Conservation (phyloP, 2,113 vertebrate genomes). For the Myotis lucifugus region DNA sequence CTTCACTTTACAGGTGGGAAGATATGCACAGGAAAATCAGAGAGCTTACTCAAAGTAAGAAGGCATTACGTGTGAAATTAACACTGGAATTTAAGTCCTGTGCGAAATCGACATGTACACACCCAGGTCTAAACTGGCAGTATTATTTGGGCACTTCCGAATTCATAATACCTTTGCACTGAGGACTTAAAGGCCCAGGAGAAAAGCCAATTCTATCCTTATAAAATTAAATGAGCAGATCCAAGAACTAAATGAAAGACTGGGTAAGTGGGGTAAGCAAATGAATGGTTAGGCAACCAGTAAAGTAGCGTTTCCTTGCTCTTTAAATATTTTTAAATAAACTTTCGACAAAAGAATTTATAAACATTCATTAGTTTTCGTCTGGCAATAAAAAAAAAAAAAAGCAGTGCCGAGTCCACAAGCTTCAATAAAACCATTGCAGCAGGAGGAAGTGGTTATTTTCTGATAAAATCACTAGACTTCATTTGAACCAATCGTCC, state of each 20-base stretch:
- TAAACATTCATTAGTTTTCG: conserved; percentile 12
- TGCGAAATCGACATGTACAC: neutral
- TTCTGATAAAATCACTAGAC: neutral
- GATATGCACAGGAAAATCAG: neutral
- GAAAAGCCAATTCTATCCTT: neutral
- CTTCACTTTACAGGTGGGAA: conserved; percentile 2
- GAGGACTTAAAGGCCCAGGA: neutral
- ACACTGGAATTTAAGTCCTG: neutral
- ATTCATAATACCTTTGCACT: neutral
- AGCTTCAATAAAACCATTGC: neutral
- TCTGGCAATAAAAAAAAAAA: neutral
- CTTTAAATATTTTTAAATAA: conserved; percentile 33
- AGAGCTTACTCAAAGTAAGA: neutral
- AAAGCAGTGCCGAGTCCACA: neutral
- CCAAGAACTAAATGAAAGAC: neutral
- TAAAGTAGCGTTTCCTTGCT: neutral
- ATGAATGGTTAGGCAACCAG: neutral
- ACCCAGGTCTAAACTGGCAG: neutral
- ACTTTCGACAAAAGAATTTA: neutral
- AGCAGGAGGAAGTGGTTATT: neutral
- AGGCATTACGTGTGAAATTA: neutral
- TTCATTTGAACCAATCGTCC: neutral
- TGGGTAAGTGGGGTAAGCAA: neutral
- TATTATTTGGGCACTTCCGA: neutral
- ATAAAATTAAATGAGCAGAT: neutral